Conservation (phyloP, 2,797 vertebrate species). For the Champsocephalus gunnari region DNA sequence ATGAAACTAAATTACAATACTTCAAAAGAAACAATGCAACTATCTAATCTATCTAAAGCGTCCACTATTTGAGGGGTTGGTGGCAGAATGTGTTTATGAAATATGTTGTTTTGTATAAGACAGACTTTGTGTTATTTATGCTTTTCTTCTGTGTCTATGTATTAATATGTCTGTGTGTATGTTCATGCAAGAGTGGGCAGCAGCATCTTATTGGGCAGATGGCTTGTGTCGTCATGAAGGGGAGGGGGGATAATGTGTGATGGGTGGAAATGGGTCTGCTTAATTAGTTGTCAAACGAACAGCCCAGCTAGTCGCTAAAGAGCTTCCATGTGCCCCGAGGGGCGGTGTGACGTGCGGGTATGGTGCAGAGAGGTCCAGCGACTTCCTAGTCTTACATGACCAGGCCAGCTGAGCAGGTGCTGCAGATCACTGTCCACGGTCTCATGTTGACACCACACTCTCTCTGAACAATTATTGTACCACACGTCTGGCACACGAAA, state of each 20-base stretch:
- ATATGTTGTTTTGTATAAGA: neutral
- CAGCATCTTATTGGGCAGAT: conserved; percentile 91
- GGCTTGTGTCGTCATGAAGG: conserved; percentile 86
- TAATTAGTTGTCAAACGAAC: conserved; percentile 95
- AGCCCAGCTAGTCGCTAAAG: conserved; percentile 84
- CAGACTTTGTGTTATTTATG: neutral
- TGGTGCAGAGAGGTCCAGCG: conserved; percentile 30
- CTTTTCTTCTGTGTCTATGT: neutral
- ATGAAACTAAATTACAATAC: conserved; percentile 46
- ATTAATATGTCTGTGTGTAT: conserved; percentile 8
- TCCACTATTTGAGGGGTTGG: neutral
- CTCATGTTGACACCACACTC: neutral
- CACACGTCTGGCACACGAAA: neutral
- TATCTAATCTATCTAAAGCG: neutral
- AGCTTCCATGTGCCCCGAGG: conserved; percentile 59
- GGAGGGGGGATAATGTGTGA: conserved; percentile 83
- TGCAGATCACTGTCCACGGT: conserved; percentile 16
- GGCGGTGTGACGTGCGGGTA: conserved; percentile 7
- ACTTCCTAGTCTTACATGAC: conserved; percentile 26
- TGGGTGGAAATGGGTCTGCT: conserved; percentile 89
- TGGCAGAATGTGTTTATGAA: neutral
- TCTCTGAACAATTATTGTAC: neutral
- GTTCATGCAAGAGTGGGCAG: conserved; percentile 66
- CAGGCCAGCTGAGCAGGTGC: conserved; percentile 37
- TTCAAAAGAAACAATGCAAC: conserved; percentile 27